A percentile compares a stretch with the other conserved stretches of the same genome.
These are phyloP conservation scores for Benthosema pterotum DNA, from an alignment of 2,797 vertebrate genomes.

Conservation along the genomic window DNA sequence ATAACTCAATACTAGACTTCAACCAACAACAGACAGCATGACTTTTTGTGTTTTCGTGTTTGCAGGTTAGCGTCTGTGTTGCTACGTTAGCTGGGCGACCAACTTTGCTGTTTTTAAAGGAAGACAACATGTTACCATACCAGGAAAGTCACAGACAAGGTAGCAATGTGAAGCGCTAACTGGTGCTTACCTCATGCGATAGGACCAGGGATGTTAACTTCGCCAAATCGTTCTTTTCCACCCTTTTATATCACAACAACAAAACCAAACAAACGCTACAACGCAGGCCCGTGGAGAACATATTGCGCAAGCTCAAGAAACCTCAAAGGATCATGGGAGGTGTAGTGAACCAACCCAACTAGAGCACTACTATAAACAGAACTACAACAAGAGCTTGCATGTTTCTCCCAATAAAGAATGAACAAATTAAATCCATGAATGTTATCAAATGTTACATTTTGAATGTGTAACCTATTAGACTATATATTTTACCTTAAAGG, in stretches of 20 bases:
- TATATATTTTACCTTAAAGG: too few species aligned
- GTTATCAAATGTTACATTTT: too few species aligned
- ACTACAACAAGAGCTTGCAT: background rate
- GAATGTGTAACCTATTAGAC: too few species aligned
- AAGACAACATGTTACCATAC: constrained; percentile 14
- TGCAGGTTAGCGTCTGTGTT: constrained; percentile 51
- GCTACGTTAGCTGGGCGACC: constrained; percentile 60
- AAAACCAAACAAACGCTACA: constrained; percentile 47
- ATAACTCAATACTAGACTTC: too few species aligned
- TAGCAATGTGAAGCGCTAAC: background rate
- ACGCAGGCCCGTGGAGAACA: constrained; percentile 63
- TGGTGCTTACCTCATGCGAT: constrained; percentile 73
- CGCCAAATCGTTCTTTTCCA: constrained; percentile 29
- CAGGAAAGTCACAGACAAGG: constrained; percentile 9
- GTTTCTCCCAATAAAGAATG: too few species aligned
- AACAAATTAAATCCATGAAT: too few species aligned
- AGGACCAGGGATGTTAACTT: constrained; percentile 30
- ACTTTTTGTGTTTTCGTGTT: constrained; percentile 5
- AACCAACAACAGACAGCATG: too few species aligned
- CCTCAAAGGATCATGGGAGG: constrained; percentile 56
- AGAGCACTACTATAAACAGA: background rate
- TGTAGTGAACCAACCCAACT: constrained; percentile 53
- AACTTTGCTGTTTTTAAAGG: constrained; percentile 33
- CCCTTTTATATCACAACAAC: constrained; percentile 54
- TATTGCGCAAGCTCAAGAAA: constrained; percentile 71